Base-by-base conservation (phyloP, 2,888 invertebrate genomes). In the Coecobrya sp. region DNA sequence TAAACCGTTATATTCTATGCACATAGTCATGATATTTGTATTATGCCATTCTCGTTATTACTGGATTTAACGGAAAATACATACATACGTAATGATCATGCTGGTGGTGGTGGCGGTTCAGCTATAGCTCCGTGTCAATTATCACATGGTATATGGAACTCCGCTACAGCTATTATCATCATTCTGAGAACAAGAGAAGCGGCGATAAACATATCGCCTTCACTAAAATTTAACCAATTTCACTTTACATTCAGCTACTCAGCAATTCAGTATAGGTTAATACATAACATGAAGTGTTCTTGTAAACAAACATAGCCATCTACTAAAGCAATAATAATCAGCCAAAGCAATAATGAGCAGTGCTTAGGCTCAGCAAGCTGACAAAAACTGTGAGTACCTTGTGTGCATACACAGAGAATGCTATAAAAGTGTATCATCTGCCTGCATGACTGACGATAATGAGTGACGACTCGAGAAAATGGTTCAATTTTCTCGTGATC, bases 401-500 rank as follows among this genome's bases (percentile, higher is more conserved):
- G 30, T 68, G n/a, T n/a, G n/a, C n/a, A n/a, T 27, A 11, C 68
- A 8, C 10, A 70, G 3, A 70, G 30, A n/a, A 25, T 25, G 25
- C 25, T 76, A 68, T 76, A 49, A 13, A 22, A 10, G 49, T n/a
- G n/a, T n/a, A n/a, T n/a, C n/a, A n/a, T 16, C 22, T 45, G 19
- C 8, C 25, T 73, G 49, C 70, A 4, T 49, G 0, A 13, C 42
- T 76, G 49, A 76, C 11, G 76, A 76, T 76, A 49, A 25, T 76
- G n/a, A 76, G 42, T 22, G 45, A 45, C 16, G 76, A 49, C 49
- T 76, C 13, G 25, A 62, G 22, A 76, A 76, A 25, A 45, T 76
- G 45, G 76, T 79, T 79, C n/a, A 30, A 79, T 52, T 79, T 79
- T 79, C 79, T 79, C 16, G 52, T 16, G 25, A 79, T 76, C 52